phyloP scores from a whole-genome alignment of 2,888 invertebrate species.

The Clitarchus hookeri region DNA sequence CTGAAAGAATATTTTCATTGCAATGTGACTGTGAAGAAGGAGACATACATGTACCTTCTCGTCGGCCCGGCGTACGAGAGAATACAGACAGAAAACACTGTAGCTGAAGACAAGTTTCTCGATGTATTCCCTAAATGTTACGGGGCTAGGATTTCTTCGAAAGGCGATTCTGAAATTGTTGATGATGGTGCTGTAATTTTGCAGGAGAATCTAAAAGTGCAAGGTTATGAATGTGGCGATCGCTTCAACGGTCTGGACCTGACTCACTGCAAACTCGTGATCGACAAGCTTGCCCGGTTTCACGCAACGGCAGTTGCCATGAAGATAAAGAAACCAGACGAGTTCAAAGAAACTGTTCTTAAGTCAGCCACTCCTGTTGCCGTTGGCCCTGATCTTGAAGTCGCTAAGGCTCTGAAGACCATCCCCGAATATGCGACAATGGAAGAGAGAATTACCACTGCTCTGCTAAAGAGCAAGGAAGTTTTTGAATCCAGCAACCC shows the following conservation, averaged over 20 bases:
- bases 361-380: slow-evolving; percentile 43
- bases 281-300: slow-evolving; percentile 31
- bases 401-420: neutral
- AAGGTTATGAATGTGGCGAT: slow-evolving; percentile 49
- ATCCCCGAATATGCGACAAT: neutral
- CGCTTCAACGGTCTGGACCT: slow-evolving; percentile 50
- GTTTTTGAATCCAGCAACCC: no score
- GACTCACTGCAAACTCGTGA: slow-evolving; percentile 29
- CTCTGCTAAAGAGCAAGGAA: slow-evolving; percentile 50
- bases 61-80: no score
- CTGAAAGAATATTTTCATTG: slow-evolving; percentile 52
- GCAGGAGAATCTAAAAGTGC: slow-evolving; percentile 51
- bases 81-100: no score
- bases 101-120: no score
- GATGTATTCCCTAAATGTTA: no score
- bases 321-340: slow-evolving; percentile 48
- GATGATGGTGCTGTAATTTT: slow-evolving; percentile 50
- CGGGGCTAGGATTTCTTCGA: no score
- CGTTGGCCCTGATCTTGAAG: neutral
- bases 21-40: slow-evolving; percentile 52
- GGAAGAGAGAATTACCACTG: slow-evolving; percentile 45
- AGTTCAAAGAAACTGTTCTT: slow-evolving; percentile 47
- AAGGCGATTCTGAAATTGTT: slow-evolving; percentile 47
- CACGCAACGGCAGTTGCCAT: slow-evolving; percentile 46
- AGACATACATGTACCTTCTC: no score